Evolutionary conservation across 2,797 vertebrate genomes (phyloP).

Genomic region (Gouania willdenowi): DNA sequence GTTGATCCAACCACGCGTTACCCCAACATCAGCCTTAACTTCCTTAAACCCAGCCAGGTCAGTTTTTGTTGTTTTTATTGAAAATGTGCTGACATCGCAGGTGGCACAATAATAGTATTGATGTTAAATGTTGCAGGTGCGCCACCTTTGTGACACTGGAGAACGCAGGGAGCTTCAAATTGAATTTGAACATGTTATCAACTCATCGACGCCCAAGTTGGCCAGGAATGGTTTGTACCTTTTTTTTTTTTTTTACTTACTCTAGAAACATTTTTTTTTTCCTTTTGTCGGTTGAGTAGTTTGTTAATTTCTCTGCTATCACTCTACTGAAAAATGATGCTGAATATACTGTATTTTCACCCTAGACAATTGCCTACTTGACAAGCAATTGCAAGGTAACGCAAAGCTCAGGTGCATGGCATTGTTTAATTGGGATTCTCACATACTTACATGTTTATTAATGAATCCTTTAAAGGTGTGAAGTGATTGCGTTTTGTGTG

Average conservation of each 20-base stretch:
- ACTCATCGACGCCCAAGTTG: conserved; percentile 86
- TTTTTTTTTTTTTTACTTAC: not conserved
- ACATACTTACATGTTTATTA: too few species aligned
- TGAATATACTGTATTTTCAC: conserved; percentile 49
- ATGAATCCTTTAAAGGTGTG: too few species aligned
- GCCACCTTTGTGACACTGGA: conserved; percentile 88
- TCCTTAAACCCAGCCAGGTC: conserved; percentile 91
- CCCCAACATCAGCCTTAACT: conserved; percentile 92
- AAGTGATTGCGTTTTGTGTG: too few species aligned
- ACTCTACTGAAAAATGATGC: too few species aligned
- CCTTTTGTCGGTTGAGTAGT: too few species aligned
- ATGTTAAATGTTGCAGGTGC: conserved; percentile 76
- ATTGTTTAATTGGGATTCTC: conserved; percentile 36
- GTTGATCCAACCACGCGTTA: conserved; percentile 95
- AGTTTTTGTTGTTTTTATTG: not conserved
- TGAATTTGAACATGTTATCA: conserved; percentile 88
- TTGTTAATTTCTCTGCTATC: too few species aligned
- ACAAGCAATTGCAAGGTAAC: conserved; percentile 78
- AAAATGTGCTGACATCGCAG: not conserved
- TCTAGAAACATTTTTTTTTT: not conserved
- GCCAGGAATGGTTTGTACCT: conserved; percentile 82
- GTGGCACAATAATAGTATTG: not conserved
- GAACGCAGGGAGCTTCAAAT: conserved; percentile 85
- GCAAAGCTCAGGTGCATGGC: conserved; percentile 54
- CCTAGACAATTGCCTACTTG: conserved; percentile 72